phyloP scores from a whole-genome alignment of 2,797 vertebrate genomes.

The Crocodylus rhombifer region DNA sequence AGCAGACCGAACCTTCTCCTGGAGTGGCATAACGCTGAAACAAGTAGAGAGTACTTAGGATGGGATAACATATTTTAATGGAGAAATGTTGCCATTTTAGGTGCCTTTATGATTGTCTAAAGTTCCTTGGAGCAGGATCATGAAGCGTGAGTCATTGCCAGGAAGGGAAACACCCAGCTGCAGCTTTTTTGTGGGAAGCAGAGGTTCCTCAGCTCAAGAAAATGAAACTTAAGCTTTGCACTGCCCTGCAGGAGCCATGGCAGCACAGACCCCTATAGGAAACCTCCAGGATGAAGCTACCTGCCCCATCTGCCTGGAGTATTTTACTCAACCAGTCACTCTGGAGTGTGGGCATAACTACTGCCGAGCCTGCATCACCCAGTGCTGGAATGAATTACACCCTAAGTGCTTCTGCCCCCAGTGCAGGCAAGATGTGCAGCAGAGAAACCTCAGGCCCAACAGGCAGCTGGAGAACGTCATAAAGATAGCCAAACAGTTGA shows the following conservation, averaged over 20 bases:
- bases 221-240: too few species aligned
- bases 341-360: slow-evolving; percentile 57
- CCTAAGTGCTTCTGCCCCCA: slow-evolving; percentile 69
- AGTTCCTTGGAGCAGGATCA: too few species aligned
- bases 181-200: too few species aligned
- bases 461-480: slow-evolving; percentile 70
- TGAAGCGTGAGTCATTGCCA: too few species aligned
- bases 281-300: slow-evolving; percentile 72
- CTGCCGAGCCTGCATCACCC: slow-evolving; percentile 28
- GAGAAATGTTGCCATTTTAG: too few species aligned
- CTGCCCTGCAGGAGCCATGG: slow-evolving; percentile 27
- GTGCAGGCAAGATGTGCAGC: slow-evolving; percentile 69
- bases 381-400: slow-evolving; percentile 72
- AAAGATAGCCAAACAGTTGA: slow-evolving; percentile 11
- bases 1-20: too few species aligned
- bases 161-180: too few species aligned
- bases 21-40: too few species aligned
- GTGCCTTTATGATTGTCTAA: too few species aligned
- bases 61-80: too few species aligned
- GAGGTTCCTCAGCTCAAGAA: too few species aligned
- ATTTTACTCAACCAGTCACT: slow-evolving; percentile 73
- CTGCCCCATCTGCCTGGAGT: slow-evolving; percentile 68
- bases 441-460: slow-evolving; percentile 68
- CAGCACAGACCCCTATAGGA: slow-evolving; percentile 34
- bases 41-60: too few species aligned